Conservation (phyloP, 2,113 vertebrate species). For the Urocynchramus pylzowi region DNA sequence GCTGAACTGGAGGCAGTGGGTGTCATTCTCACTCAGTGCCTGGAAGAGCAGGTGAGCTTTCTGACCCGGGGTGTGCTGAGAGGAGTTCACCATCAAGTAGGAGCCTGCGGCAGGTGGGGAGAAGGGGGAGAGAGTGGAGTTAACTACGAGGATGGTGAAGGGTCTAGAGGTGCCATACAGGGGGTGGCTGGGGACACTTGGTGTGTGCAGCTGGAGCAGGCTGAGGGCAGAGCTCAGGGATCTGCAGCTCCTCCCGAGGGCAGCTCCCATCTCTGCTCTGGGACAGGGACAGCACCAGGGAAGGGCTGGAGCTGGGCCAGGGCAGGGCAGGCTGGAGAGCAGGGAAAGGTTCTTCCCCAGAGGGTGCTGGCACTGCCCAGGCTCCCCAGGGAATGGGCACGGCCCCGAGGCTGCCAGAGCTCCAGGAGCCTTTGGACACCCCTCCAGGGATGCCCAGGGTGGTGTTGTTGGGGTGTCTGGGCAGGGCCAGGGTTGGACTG, state of each 20-base stretch:
- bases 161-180: not conserved
- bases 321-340: not conserved
- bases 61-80: slow-evolving; percentile 87
- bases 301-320: not conserved
- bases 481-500: not conserved
- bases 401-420: not conserved
- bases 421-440: not conserved
- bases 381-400: not conserved
- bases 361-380: not conserved
- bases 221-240: not conserved
- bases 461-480: accelerated
- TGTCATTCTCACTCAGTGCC: slow-evolving; percentile 94
- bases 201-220: not conserved
- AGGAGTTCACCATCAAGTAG: slow-evolving; percentile 95
- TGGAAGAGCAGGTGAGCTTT: slow-evolving; percentile 88
- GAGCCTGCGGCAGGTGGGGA: slow-evolving; percentile 75
- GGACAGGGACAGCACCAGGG: not conserved
- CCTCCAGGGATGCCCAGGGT: not conserved
- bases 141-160: not conserved
- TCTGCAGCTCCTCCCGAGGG: not conserved
- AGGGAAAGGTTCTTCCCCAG: not conserved
- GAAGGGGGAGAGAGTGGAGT: not conserved
- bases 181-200: not conserved
- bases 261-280: not conserved
- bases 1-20: slow-evolving; percentile 97